Conservation (phyloP, 2,797 vertebrate species). For the Artibeus lituratus region DNA sequence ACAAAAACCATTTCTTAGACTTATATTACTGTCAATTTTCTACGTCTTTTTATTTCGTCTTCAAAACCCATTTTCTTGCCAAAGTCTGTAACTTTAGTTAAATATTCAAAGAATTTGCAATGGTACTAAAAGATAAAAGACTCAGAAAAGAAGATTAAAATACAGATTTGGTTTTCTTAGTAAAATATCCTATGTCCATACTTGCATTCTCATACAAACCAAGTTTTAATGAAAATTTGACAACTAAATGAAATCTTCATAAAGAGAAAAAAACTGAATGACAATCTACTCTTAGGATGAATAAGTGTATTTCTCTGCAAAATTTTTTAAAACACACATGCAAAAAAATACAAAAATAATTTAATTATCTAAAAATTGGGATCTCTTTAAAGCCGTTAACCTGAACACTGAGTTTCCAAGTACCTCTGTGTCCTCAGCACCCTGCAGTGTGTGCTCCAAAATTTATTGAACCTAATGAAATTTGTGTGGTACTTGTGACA, state of each 20-base stretch:
- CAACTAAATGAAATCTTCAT: neutral
- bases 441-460: neutral
- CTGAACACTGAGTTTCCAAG: neutral
- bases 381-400: neutral
- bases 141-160: neutral
- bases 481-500: neutral
- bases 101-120: neutral
- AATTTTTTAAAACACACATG: neutral
- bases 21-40: neutral
- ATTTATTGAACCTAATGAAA: neutral
- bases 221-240: slow-evolving; percentile 5
- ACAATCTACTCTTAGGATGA: neutral
- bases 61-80: neutral
- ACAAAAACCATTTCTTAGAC: neutral
- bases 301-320: neutral
- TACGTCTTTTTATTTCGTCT: neutral
- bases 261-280: neutral
- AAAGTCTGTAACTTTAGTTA: neutral
- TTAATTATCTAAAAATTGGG: neutral
- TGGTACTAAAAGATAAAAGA: neutral
- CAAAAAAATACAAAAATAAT: neutral
- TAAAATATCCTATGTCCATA: neutral
- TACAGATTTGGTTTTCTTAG: neutral
- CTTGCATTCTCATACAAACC: neutral
- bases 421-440: neutral